phyloP scores from a whole-genome alignment of 2,113 vertebrate species.

The Indicator maculatus region DNA sequence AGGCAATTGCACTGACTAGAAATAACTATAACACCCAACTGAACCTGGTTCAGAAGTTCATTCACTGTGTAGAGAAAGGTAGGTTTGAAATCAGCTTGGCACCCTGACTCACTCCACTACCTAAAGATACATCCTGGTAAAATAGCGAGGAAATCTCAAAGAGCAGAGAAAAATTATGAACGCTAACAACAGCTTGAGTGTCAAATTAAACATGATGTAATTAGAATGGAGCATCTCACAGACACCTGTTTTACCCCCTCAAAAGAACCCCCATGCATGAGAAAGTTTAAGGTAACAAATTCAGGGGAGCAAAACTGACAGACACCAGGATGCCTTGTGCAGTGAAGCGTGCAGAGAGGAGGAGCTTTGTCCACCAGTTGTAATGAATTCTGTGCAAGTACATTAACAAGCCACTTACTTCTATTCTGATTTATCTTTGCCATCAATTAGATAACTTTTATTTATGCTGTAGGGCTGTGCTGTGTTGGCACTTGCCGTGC shows the following conservation, averaged over 20 bases:
- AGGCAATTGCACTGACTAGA: not conserved
- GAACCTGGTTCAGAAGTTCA: not conserved
- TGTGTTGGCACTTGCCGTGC: slow-evolving; percentile 61
- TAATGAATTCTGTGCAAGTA: slow-evolving; percentile 56
- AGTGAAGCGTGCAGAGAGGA: not conserved
- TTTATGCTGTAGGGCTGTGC: slow-evolving; percentile 66
- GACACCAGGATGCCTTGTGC: not conserved
- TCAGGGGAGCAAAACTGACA: not conserved
- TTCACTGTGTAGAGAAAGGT: not conserved
- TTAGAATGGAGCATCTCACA: not conserved
- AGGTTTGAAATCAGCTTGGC: not conserved
- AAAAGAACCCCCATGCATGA: not conserved
- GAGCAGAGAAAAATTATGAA: not conserved
- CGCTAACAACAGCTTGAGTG: not conserved
- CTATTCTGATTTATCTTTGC: slow-evolving; percentile 68
- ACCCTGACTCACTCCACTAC: not conserved
- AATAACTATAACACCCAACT: not conserved
- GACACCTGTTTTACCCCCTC: not conserved
- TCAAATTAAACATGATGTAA: not conserved
- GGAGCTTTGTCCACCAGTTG: slow-evolving; percentile 11
- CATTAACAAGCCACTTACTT: slow-evolving; percentile 62
- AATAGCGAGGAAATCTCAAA: not conserved
- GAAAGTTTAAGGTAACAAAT: not conserved
- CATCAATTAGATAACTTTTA: slow-evolving; percentile 76
- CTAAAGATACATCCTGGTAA: not conserved